Base-by-base conservation (phyloP, 2,888 invertebrate species). In the Andrena hattorfiana region DNA sequence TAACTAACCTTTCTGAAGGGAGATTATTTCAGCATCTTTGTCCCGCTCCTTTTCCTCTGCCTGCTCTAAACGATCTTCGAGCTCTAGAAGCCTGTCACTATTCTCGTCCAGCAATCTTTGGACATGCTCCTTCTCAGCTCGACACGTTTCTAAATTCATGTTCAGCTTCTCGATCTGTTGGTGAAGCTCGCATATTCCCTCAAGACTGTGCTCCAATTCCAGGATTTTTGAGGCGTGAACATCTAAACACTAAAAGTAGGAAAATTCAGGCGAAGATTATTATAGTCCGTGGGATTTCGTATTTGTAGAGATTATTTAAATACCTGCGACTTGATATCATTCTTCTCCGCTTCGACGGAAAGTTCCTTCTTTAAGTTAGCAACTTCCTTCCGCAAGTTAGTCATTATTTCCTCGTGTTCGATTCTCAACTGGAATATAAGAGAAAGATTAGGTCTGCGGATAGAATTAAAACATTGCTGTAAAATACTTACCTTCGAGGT, bases 21-120 rank as follows among this genome's bases (percentile, higher is more conserved):
- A 85, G n/a, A 13, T 48, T 35, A 93, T 93, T 79, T 93, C 93
- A 2, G 48, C 73, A 54, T 93, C 93, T 81, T 91, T 93, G 2
- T 93, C 93, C 32, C 84, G 83, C 23, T 92, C 91, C 56, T 82
- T 86, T 3, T 60, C 30, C 0, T 74, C 67, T 0, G 77, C 76
- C 13, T 77, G 64, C 16, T 85, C 63, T 23, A 91, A 81, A 48
- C 85, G 86, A 23, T 76, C 76, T 49, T 85, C 77, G 0, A 74
- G 71, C 20, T 75, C 68, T 56, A 70, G 28, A 28, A 79, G 48
- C 63, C 32, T 84, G 60, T 77, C 77, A 6, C 80, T 73, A 69
- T 79, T 85, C 26, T 87, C 84, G 0, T 85, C 75, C 2, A 83
- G 63, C 26, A 75, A 32, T 20, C 42, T 60, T 51, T 85, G 84